phyloP scores from a whole-genome alignment of 2,888 invertebrate genomes.

The Pristionchus entomophagus region DNA sequence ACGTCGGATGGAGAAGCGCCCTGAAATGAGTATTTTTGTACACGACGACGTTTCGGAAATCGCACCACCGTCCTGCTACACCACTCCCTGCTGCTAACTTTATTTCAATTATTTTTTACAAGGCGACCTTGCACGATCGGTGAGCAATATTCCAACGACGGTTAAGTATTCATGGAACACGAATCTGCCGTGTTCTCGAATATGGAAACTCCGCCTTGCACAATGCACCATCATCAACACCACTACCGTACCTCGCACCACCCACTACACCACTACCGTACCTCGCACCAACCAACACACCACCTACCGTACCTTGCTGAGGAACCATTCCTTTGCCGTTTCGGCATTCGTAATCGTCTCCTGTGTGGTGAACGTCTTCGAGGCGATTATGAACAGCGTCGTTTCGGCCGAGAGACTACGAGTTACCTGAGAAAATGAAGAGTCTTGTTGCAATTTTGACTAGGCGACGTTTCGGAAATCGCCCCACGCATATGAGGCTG shows the following conservation, averaged over 20 bases:
- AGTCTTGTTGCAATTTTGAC: neutral
- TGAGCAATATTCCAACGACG: too few relatives aligned
- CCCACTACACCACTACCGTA: too few relatives aligned
- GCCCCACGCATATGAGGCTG: too few relatives aligned
- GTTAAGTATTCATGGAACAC: too few relatives aligned
- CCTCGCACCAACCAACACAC: too few relatives aligned
- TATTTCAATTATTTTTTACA: too few relatives aligned
- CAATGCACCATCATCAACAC: too few relatives aligned
- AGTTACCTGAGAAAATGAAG: conserved; percentile 79
- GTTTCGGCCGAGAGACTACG: conserved; percentile 93
- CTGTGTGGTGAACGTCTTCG: conserved; percentile 97
- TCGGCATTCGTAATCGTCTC: conserved; percentile 99
- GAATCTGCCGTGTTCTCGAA: too few relatives aligned
- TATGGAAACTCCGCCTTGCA: too few relatives aligned
- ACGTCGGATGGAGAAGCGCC: conserved; percentile 79
- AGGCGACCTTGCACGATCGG: too few relatives aligned
- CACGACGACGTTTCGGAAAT: neutral
- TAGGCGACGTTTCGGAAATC: neutral
- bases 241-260: too few relatives aligned
- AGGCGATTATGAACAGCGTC: conserved; percentile 96
- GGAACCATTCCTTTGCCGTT: conserved; percentile 96
- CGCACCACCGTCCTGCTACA: neutral
- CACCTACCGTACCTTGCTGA: conserved; percentile 81
- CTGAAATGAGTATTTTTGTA: conserved; percentile 33
- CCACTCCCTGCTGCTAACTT: neutral